These are phyloP conservation scores for Herminia tarsipennalis DNA, from an alignment of 2,888 invertebrate species.

Conservation along the genomic window DNA sequence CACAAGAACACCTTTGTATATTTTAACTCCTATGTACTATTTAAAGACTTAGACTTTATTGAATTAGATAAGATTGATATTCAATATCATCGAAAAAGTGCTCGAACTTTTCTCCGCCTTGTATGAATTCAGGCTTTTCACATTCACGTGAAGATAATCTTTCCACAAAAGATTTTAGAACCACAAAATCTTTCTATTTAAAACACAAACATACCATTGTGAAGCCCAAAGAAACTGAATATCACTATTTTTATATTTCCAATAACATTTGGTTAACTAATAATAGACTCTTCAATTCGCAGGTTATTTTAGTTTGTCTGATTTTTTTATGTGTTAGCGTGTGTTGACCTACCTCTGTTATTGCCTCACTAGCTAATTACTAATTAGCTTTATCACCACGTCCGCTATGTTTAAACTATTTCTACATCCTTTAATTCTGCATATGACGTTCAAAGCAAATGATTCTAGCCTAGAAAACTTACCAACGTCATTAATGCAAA, in stretches of 20 bases:
- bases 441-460: neutral
- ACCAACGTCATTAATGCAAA: too few relatives aligned
- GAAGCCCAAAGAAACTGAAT: constrained; percentile 38
- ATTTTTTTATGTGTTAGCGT: constrained; percentile 25
- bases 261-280: constrained; percentile 38
- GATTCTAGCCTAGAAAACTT: constrained; percentile 20
- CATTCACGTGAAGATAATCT: constrained; percentile 17
- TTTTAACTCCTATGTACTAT: neutral
- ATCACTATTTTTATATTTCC: constrained; percentile 43
- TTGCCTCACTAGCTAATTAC: constrained; percentile 40
- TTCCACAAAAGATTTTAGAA: constrained; percentile 31
- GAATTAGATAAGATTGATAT: neutral
- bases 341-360: constrained; percentile 40
- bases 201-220: constrained; percentile 32
- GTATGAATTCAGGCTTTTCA: too few relatives aligned
- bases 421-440: constrained; percentile 18
- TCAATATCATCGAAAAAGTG: neutral
- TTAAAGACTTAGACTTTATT: neutral
- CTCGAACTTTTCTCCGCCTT: too few relatives aligned
- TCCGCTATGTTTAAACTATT: constrained; percentile 37
- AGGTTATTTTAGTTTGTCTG: constrained; percentile 34
- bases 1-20: too few relatives aligned
- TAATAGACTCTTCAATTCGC: constrained; percentile 28
- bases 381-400: constrained; percentile 51
- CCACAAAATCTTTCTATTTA: constrained; percentile 39